Evolutionary conservation across 2,888 invertebrate genomes (phyloP), one percentile per base, ranked within the genome.

Genomic region (Nomada hirtipes): DNA sequence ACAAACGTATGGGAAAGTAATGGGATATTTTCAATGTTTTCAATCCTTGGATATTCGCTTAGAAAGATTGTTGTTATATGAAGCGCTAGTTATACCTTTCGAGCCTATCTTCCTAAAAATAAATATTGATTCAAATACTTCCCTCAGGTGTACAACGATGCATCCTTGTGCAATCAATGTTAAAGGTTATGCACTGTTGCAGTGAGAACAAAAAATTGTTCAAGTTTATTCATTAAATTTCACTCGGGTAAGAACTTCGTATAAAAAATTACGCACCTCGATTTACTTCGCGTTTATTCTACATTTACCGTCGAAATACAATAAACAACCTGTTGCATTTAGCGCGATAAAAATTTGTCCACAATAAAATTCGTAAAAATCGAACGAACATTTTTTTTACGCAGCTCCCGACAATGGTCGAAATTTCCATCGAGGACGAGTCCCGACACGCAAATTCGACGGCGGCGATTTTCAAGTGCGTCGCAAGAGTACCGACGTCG

Each of bases 401-500:
- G 29, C 29, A 26, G 26, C 26, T 26, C 26, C 26, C 29, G 29
- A 50, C 67, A 20, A 53, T 52, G 65, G 26, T 7, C 29, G 50
- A 59, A 59, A 60, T 47, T 44, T 18, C 15, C n/a, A 2, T 71
- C 42, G 10, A 20, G 9, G 36, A 23, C 23, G 13, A 52, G 26
- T n/a, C 3, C 11, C 11, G 9, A 20, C 67, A 70, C 36, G 67
- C 55, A 55, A 75, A 83, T 80, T 60, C 74, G 71, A 60, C 36
- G 53, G 68, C 57, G 75, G 74, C 52, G 64, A 74, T 81, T 81
- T 81, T 81, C 72, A 83, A 87, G 77, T 75, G 79, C 76, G 76
- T 79, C 67, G 85, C 80, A 75, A 82, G 79, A 82, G 75, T 70
- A 74, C 60, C 60, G 77, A 87, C 78, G 76, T 80, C 74, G 86